Base-by-base conservation (phyloP, 2,888 invertebrate species). In the Polyommatus icarus region DNA sequence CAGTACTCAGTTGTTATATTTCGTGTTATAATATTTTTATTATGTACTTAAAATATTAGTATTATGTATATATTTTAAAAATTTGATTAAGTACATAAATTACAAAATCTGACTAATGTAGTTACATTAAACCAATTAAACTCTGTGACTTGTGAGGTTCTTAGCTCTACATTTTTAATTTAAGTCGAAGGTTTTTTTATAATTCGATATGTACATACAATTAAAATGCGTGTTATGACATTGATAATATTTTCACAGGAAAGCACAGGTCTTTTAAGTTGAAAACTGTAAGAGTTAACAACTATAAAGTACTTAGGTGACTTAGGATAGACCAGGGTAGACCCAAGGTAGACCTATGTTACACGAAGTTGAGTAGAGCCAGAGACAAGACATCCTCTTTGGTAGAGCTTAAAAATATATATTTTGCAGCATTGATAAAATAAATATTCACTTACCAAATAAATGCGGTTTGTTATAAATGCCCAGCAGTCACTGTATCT, bases 401-500 rank as follows among this genome's bases (percentile, higher is more conserved):
- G n/a, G 40, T 40, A 40, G 40, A 40, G 46, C 2, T 46, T 46
- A n/a, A 36, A 32, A 76, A 54, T 59, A 73, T 20, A 15, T 73
- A 40, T 24, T 73, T 59, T 10, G 59, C 71, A 32, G 4, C 12
- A 32, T 29, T 29, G 15, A 15, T 46, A 20, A 76, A 57, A 20
- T 59, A n/a, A 40, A 76, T 24, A 24, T 61, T 71, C 76, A 85
- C 92, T 90, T 85, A 92, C 92, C 90, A 90, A 85, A 88, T 88
- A 89, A 83, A 88, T 83, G 77, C 90, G 90, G 81, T 85, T 84
- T 78, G 84, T 88, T 57, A 89, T 79, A 86, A 84, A 86, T 79
- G 87, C 87, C 81, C 84, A 87, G 83, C 83, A 83, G 80, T 87
- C 84, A 81, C 83, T 81, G 78, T 86, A 78, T 79, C 84, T 83